Percentiles rank a stretch among this genome's conserved stretches.
Evolutionary conservation across 1,140 invertebrate species (phyloP).

Genomic region (Atta texana): DNA sequence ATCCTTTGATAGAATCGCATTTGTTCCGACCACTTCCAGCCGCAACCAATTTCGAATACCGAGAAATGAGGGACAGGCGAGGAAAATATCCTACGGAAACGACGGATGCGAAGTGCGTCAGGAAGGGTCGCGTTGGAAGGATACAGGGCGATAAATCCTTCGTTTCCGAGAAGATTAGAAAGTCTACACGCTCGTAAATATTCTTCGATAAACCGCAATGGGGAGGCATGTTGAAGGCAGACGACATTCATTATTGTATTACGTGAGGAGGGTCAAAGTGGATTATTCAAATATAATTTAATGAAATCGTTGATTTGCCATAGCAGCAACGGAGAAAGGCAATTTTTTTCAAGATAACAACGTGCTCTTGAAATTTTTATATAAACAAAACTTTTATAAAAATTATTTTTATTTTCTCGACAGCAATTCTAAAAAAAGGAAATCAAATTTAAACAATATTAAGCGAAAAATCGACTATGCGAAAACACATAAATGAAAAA

Average conservation of each 20-base stretch:
- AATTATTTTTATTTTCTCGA: background rate
- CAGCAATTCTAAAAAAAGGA: background rate
- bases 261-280: background rate
- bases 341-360: background rate
- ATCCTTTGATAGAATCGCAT: slow-evolving; percentile 17
- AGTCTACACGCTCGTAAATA: slow-evolving; percentile 33
- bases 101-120: background rate
- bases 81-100: slow-evolving; percentile 25
- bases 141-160: slow-evolving; percentile 22
- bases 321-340: background rate
- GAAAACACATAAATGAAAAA: too few relatives aligned
- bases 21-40: slow-evolving; percentile 30
- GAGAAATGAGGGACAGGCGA: background rate
- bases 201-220: slow-evolving; percentile 7
- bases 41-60: slow-evolving; percentile 16
- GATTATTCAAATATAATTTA: slow-evolving; percentile 33
- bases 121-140: background rate
- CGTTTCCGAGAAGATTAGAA: slow-evolving; percentile 46
- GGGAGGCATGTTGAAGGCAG: background rate
- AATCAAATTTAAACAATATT: background rate
- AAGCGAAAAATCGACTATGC: too few relatives aligned
- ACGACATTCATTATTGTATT: slow-evolving; percentile 33
- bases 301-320: background rate
- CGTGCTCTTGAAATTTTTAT: background rate
- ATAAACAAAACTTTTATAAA: background rate